Conservation (phyloP, 1,140 invertebrate species). For the Battus philenor region DNA sequence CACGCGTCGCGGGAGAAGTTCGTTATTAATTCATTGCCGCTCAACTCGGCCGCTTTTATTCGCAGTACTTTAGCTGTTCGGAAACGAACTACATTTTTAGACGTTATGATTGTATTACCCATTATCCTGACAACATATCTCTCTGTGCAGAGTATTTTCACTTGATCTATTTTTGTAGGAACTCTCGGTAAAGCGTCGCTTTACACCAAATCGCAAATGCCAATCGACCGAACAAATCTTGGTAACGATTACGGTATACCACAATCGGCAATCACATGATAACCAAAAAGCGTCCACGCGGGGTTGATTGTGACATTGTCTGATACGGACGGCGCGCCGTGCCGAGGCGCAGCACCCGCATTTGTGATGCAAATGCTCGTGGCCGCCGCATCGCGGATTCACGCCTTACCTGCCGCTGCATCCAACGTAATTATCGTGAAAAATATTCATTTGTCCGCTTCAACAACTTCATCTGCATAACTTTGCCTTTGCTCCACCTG, state of each 20-base stretch:
- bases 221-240: slow-evolving; percentile 43
- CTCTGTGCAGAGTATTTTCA: no score
- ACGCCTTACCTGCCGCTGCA: slow-evolving; percentile 55
- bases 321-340: slow-evolving; percentile 32
- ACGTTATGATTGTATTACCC: slow-evolving; percentile 17
- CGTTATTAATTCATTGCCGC: slow-evolving; percentile 70
- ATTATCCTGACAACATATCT: slow-evolving; percentile 4
- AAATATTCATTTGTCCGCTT: slow-evolving; percentile 70
- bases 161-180: slow-evolving; percentile 13
- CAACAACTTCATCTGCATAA: slow-evolving; percentile 52
- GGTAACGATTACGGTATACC: slow-evolving; percentile 42
- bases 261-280: slow-evolving; percentile 71
- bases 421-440: slow-evolving; percentile 66
- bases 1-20: slow-evolving; percentile 70
- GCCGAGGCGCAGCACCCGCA: slow-evolving; percentile 50
- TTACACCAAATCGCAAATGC: no score
- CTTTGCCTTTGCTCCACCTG: slow-evolving; percentile 23
- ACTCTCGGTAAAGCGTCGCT: neutral
- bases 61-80: slow-evolving; percentile 42
- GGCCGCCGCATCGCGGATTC: slow-evolving; percentile 49
- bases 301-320: slow-evolving; percentile 73
- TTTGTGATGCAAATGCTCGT: slow-evolving; percentile 73
- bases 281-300: slow-evolving; percentile 69
- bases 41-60: slow-evolving; percentile 51
- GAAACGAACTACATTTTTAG: slow-evolving; percentile 33